Evolutionary conservation across 2,888 invertebrate genomes (phyloP).

Genomic region (Dryococelus australis): DNA sequence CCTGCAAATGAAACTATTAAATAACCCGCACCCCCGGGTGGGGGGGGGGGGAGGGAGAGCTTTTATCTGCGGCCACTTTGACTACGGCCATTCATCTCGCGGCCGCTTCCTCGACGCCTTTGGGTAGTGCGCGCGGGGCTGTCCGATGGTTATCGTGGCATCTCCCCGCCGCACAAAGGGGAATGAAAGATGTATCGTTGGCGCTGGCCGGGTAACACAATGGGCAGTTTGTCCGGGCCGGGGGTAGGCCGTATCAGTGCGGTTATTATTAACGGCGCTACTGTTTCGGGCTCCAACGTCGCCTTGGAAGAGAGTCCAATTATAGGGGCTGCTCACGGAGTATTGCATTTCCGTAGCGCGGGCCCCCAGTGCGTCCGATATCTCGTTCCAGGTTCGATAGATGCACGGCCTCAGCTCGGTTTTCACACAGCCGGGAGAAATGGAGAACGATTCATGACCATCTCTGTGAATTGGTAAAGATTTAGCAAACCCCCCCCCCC

Average conservation of each 20-base stretch:
- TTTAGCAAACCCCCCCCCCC: too few species aligned
- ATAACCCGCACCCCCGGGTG: not conserved
- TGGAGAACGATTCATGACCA: too few species aligned
- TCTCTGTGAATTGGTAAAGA: too few species aligned
- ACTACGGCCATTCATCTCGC: not conserved
- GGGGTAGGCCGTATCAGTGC: not conserved
- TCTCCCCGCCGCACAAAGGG: not conserved
- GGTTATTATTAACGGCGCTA: slow-evolving; percentile 8
- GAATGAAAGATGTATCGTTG: slow-evolving; percentile 6
- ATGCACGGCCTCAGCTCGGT: too few species aligned
- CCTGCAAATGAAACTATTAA: not conserved
- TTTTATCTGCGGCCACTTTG: slow-evolving; percentile 16
- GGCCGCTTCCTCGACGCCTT: not conserved
- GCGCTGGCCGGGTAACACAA: not conserved
- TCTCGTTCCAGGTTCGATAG: too few species aligned
- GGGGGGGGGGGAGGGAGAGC: not conserved
- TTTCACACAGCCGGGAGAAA: too few species aligned
- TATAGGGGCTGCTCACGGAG: not conserved
- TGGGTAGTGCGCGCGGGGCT: not conserved
- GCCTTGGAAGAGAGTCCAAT: not conserved
- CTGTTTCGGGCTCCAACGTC: not conserved
- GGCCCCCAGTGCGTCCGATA: not conserved
- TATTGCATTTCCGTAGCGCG: not conserved
- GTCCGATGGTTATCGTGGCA: not conserved
- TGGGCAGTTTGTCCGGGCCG: not conserved